Conservation (phyloP, 2,113 vertebrate species). For the Crypturellus undulatus region DNA sequence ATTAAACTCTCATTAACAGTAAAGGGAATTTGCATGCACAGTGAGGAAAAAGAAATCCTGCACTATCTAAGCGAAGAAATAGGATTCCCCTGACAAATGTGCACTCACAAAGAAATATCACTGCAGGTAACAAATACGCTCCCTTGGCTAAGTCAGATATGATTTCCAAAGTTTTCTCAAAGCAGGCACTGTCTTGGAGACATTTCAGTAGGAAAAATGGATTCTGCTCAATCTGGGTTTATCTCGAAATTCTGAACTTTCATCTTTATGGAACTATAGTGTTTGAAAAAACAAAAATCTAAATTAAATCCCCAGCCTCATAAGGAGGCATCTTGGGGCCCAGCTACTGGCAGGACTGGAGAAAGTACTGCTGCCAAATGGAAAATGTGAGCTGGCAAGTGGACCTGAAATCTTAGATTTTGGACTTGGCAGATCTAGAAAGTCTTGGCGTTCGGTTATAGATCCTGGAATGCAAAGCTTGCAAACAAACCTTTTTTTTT, state of each 20-base stretch:
- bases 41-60: constrained; percentile 25
- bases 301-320: constrained; percentile 60
- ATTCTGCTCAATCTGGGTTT: constrained; percentile 48
- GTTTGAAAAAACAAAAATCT: constrained; percentile 59
- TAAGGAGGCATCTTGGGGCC: constrained; percentile 44
- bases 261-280: constrained; percentile 59
- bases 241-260: constrained; percentile 66
- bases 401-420: constrained; percentile 58
- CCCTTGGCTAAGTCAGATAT: constrained; percentile 39
- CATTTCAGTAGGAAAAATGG: constrained; percentile 29
- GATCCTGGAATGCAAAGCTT: background rate
- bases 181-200: background rate
- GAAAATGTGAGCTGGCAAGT: constrained; percentile 61
- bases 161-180: constrained; percentile 34
- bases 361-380: constrained; percentile 43
- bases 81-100: constrained; percentile 60
- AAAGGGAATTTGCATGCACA: constrained; percentile 55
- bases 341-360: constrained; percentile 60
- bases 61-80: constrained; percentile 58
- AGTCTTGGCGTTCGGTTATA: constrained; percentile 26
- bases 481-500: background rate
- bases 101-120: constrained; percentile 68
- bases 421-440: constrained; percentile 2
- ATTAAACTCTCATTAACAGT: constrained; percentile 70
- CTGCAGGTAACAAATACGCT: constrained; percentile 46